phyloP scores from a whole-genome alignment of 2,888 invertebrate species.

The Mamestra brassicae region DNA sequence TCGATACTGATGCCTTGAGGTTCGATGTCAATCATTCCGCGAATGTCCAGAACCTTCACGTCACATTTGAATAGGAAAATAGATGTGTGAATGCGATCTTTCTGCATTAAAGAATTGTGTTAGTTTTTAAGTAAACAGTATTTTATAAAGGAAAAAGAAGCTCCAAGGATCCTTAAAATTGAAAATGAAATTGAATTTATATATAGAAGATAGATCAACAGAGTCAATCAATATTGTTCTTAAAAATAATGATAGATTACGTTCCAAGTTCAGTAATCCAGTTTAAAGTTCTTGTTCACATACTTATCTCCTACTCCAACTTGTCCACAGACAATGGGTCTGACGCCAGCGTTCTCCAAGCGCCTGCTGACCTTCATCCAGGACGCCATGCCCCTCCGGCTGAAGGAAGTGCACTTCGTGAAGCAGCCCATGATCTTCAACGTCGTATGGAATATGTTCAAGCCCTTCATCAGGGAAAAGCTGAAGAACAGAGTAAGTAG shows the following conservation, averaged over 20 bases:
- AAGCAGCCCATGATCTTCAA: constrained; percentile 96
- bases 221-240: neutral
- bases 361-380: constrained; percentile 95
- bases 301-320: constrained; percentile 8
- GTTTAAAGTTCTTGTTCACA: neutral
- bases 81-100: neutral
- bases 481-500: constrained; percentile 93
- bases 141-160: no score
- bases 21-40: constrained; percentile 19
- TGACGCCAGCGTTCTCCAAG: constrained; percentile 94
- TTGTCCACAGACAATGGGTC: constrained; percentile 90
- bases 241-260: neutral
- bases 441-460: constrained; percentile 96
- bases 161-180: neutral
- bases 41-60: constrained; percentile 17
- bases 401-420: constrained; percentile 96
- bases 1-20: constrained; percentile 21
- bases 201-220: neutral
- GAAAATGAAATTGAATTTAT: no score
- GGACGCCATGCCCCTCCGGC: constrained; percentile 95
- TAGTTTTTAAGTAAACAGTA: neutral
- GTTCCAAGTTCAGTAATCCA: neutral
- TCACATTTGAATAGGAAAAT: neutral
- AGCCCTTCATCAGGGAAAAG: constrained; percentile 95
- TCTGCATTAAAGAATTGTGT: neutral